Percentiles rank a stretch among this genome's conserved stretches.
These are phyloP conservation scores for Chymomyza amoena DNA, from an alignment of 2,888 invertebrate species.

Conservation along the genomic window DNA sequence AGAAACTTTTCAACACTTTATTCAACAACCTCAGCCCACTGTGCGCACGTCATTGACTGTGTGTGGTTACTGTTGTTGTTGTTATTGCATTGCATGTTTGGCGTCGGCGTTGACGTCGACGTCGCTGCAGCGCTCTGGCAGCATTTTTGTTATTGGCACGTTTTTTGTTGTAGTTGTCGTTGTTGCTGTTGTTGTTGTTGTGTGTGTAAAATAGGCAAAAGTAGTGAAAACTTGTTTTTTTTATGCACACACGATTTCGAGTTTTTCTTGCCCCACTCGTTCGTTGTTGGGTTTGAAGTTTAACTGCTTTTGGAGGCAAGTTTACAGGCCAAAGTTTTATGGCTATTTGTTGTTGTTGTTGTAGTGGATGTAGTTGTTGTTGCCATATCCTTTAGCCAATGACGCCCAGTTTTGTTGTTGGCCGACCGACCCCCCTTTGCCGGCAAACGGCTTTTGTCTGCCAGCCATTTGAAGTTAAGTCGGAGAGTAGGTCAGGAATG, in stretches of 20 bases:
- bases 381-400: constrained; percentile 60
- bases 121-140: constrained; percentile 20
- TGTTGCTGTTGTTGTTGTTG: neutral
- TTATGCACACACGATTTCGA: constrained; percentile 2
- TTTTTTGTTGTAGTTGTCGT: constrained; percentile 24
- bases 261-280: constrained; percentile 6
- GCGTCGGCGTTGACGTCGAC: constrained; percentile 11
- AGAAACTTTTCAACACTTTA: neutral
- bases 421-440: constrained; percentile 26
- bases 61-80: constrained; percentile 34
- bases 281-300: constrained; percentile 56
- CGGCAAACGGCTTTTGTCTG: constrained; percentile 4
- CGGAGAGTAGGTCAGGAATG: constrained; percentile 67
- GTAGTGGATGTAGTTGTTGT: constrained; percentile 32
- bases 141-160: constrained; percentile 38
- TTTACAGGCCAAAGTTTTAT: constrained; percentile 37
- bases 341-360: constrained; percentile 33
- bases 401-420: constrained; percentile 35
- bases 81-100: constrained; percentile 29
- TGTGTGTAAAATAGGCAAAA: constrained; percentile 62
- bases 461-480: constrained; percentile 24
- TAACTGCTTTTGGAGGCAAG: constrained; percentile 62
- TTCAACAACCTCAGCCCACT: constrained; percentile 25
- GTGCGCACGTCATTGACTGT: constrained; percentile 49
- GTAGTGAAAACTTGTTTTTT: constrained; percentile 66